Evolutionary conservation across 2,797 vertebrate species (phyloP), one percentile per base, ranked within the genome.

Genomic region (Clarias laeviceps): DNA sequence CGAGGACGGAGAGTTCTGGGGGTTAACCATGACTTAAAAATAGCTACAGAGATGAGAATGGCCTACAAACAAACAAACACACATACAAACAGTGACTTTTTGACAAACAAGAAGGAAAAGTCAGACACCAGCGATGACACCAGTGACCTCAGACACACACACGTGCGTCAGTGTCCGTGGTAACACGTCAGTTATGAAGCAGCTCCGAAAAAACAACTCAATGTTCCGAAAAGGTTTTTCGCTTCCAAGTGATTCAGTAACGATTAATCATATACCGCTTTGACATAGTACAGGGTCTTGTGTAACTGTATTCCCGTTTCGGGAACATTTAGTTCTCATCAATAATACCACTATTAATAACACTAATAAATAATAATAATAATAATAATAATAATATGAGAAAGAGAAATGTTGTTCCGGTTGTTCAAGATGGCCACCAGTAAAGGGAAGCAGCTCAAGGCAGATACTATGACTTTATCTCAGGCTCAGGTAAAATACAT

Each of bases 1-100:
- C n/a, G 65, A 64, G 65, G 68, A 24, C 56, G 61, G 45, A 56
- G 69, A 61, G 11, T 69, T 45, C 27, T 78, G 85, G 82, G 87
- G 79, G 83, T 68, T 84, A 85, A 85, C 86, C 78, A 73, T 88
- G 81, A 78, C 54, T 74, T 80, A 82, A 79, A 65, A 78, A 65
- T 70, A 83, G 24, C 57, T 56, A 84, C 84, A n/a, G 24, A 82
- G 72, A 84, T 87, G 83, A 88, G 24, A 66, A 65, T 32, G 57
- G 40, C 66, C 84, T 59, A 73, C 84, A 86, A 62, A 88, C 59
- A 88, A 64, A 74, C 78, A 85, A 83, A 86, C 61, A 74, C 32
- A 37, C 54, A 80, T 9, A 70, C 17, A 85, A 56, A n/a, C 83
- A 54, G 34, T 27, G 24, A 50, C 56, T 64, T 62, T 70, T 61